Percentiles rank a stretch among this genome's conserved stretches.
Evolutionary conservation across 2,888 invertebrate genomes (phyloP).

Genomic region (Neoscelio sp.): DNA sequence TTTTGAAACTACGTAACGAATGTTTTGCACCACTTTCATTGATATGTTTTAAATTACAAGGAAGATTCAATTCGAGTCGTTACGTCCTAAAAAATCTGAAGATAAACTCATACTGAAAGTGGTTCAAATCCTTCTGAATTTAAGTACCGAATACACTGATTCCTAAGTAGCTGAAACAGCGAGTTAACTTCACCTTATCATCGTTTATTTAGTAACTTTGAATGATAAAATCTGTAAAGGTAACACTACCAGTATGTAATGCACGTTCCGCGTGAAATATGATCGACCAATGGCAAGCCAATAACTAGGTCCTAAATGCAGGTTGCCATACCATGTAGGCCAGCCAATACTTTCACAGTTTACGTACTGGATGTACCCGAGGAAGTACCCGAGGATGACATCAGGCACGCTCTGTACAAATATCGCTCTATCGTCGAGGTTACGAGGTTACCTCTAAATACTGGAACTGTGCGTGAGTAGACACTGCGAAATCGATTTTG

Average conservation of each 20-base stretch:
- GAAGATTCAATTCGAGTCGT: too few relatives aligned
- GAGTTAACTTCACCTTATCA: too few relatives aligned
- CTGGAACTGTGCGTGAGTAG: slow-evolving; percentile 80
- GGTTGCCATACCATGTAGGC: slow-evolving; percentile 93
- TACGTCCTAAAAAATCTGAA: too few relatives aligned
- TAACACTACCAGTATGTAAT: too few relatives aligned
- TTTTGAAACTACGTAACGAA: too few relatives aligned
- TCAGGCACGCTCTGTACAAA: slow-evolving; percentile 91
- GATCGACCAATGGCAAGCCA: neutral
- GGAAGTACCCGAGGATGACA: slow-evolving; percentile 93
- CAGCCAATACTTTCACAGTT: slow-evolving; percentile 94
- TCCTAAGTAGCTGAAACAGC: too few relatives aligned
- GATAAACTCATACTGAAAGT: too few relatives aligned
- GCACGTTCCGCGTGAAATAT: neutral
- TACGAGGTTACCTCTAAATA: slow-evolving; percentile 86
- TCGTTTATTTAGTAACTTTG: slow-evolving; percentile 1
- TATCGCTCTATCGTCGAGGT: slow-evolving; percentile 93
- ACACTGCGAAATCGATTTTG: slow-evolving; percentile 64
- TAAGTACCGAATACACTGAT: too few relatives aligned
- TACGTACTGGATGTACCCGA: slow-evolving; percentile 93
- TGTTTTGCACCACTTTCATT: too few relatives aligned
- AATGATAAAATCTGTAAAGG: too few relatives aligned
- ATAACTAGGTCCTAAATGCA: slow-evolving; percentile 75
- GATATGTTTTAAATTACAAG: too few relatives aligned
- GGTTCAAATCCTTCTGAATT: too few relatives aligned